Percentiles rank a stretch among this genome's conserved stretches.
Conservation (phyloP, 2,113 vertebrate genomes). For the Meriones unguiculatus region DNA sequence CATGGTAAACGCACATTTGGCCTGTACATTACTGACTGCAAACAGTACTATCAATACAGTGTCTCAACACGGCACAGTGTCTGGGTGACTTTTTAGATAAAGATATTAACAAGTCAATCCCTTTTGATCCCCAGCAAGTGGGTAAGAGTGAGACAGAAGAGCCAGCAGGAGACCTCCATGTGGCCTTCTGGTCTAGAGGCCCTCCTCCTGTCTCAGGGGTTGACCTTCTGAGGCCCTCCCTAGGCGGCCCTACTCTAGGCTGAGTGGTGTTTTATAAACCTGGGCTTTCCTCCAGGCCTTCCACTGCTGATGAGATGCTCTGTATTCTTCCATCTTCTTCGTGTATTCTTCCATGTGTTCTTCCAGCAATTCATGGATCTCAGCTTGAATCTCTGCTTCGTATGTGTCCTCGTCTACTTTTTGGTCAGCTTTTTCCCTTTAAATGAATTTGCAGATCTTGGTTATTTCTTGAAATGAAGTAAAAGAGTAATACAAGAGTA, state of each 20-base stretch:
- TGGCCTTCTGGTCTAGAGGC: background rate
- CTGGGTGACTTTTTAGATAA: background rate
- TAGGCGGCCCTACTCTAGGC: background rate
- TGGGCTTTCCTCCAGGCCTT: constrained; percentile 93
- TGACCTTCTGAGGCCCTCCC: rapidly evolving
- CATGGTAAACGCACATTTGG: no score
- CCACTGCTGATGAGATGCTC: constrained; percentile 90
- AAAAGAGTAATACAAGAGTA: background rate
- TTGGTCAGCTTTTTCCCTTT: constrained; percentile 92
- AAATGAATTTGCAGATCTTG: constrained; percentile 60
- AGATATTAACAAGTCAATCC: no score
- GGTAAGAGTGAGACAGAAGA: background rate
- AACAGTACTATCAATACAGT: background rate
- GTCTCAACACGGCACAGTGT: background rate
- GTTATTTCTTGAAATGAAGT: constrained; percentile 39
- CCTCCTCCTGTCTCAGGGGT: background rate
- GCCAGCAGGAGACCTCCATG: background rate
- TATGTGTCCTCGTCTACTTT: constrained; percentile 87
- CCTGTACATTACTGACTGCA: rapidly evolving
- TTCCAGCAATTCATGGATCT: constrained; percentile 91
- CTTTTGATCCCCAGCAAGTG: background rate
- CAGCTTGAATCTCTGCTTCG: constrained; percentile 93
- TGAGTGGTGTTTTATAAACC: constrained; percentile 83
- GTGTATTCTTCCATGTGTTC: constrained; percentile 91
- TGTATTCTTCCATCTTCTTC: constrained; percentile 89